These are phyloP conservation scores for Lochmaea crataegi DNA, from an alignment of 2,888 invertebrate genomes.

Conservation along the genomic window DNA sequence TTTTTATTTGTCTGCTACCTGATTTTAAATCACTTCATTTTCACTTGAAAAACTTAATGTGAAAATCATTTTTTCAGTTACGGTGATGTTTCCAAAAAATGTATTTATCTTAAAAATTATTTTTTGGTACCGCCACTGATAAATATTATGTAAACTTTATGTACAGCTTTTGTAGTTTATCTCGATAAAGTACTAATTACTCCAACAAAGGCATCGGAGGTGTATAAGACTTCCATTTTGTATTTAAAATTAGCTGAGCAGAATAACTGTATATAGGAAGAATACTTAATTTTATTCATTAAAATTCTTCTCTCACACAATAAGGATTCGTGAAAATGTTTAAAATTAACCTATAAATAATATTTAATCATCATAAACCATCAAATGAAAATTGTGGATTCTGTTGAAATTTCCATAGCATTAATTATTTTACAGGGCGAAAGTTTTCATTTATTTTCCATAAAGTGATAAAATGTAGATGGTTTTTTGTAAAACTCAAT, in stretches of 20 bases:
- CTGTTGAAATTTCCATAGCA: no score
- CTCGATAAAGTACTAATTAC: constrained; percentile 38
- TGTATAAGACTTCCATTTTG: constrained; percentile 37
- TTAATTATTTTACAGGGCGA: no score
- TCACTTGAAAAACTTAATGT: no score
- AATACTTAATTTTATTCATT: constrained; percentile 29
- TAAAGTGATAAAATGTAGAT: no score
- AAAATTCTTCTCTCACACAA: constrained; percentile 29
- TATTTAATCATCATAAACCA: neutral
- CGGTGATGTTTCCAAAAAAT: no score
- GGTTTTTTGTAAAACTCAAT: no score
- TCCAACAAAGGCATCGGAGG: constrained; percentile 30
- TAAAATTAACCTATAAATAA: neutral
- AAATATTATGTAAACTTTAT: neutral
- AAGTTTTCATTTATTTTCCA: no score
- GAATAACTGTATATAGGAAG: constrained; percentile 20
- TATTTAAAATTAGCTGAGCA: constrained; percentile 36
- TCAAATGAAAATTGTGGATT: neutral
- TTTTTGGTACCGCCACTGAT: neutral
- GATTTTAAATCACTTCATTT: no score
- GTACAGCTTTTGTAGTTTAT: constrained; percentile 36
- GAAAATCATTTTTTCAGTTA: no score
- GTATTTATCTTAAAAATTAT: neutral
- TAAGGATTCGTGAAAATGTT: constrained; percentile 20
- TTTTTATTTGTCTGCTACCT: no score